Evolutionary conservation across 2,113 vertebrate genomes (phyloP).

Genomic region (Xenopus tropicalis): DNA sequence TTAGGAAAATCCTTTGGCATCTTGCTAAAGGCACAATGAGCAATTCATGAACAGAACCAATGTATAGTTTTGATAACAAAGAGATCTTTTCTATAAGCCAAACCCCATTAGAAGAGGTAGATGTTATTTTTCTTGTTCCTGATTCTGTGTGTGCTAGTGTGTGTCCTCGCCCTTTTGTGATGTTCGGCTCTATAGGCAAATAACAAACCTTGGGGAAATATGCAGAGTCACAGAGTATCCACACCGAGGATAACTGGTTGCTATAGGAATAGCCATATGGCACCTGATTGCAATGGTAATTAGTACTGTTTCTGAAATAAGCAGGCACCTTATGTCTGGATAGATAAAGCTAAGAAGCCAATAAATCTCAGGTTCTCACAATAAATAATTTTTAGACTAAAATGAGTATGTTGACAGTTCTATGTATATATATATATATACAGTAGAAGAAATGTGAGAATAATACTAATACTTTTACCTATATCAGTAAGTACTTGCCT

Average conservation of each 20-base stretch:
- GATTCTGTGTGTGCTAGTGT: not conserved
- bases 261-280: slow-evolving; percentile 49
- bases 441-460: too few relatives aligned
- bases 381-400: slow-evolving; percentile 7
- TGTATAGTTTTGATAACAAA: too few relatives aligned
- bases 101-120: too few relatives aligned
- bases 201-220: slow-evolving; percentile 35
- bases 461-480: too few relatives aligned
- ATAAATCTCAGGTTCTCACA: slow-evolving; percentile 15
- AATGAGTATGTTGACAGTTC: not conserved
- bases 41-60: not conserved
- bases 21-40: not conserved
- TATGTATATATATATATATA: too few relatives aligned
- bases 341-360: slow-evolving; percentile 9
- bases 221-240: slow-evolving; percentile 41
- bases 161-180: slow-evolving; percentile 13
- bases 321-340: slow-evolving; percentile 35
- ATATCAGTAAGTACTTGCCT: too few relatives aligned
- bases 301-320: slow-evolving; percentile 35
- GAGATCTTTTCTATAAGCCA: too few relatives aligned
- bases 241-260: slow-evolving; percentile 52
- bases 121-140: not conserved
- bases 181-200: slow-evolving; percentile 11
- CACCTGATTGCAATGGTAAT: slow-evolving; percentile 47
- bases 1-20: not conserved